Conservation (phyloP, 2,113 vertebrate genomes). For the Paracanthobrama guichenoti region DNA sequence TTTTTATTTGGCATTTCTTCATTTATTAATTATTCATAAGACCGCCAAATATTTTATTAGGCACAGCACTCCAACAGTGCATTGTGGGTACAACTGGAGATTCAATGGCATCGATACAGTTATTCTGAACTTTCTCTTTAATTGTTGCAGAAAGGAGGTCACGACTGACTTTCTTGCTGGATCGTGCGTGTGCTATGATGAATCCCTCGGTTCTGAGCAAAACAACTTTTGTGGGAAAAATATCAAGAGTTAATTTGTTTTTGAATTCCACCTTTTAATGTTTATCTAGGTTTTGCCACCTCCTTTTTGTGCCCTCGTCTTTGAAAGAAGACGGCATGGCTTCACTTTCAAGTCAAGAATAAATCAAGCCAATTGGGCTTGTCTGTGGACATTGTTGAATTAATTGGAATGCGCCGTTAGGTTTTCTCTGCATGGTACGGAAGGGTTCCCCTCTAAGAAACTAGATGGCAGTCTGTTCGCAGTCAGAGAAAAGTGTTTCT, state of each 20-base stretch:
- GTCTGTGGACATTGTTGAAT: constrained; percentile 56
- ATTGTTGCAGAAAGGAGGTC: constrained; percentile 18
- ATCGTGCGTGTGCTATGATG: background rate
- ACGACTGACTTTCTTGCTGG: background rate
- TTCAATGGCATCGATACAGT: background rate
- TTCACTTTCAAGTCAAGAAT: constrained; percentile 58
- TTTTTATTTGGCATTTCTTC: constrained; percentile 51
- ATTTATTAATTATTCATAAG: constrained; percentile 82
- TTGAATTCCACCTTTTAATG: constrained; percentile 55
- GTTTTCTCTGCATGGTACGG: constrained; percentile 59
- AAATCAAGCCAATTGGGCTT: constrained; percentile 59
- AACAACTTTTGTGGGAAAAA: constrained; percentile 39
- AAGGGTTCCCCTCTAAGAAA: constrained; percentile 54
- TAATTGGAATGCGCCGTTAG: constrained; percentile 54
- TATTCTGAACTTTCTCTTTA: constrained; percentile 11
- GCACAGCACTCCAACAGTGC: constrained; percentile 23
- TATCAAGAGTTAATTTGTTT: constrained; percentile 53
- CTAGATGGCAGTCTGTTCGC: constrained; percentile 55
- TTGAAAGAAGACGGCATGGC: constrained; percentile 34
- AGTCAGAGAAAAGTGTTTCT: constrained; percentile 52
- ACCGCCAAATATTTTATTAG: constrained; percentile 79
- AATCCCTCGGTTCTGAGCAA: background rate
- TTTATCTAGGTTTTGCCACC: constrained; percentile 57
- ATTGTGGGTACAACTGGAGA: constrained; percentile 17
- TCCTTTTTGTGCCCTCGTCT: constrained; percentile 47